phyloP scores from a whole-genome alignment of 2,113 vertebrate genomes.

The Plestiodon gilberti region DNA sequence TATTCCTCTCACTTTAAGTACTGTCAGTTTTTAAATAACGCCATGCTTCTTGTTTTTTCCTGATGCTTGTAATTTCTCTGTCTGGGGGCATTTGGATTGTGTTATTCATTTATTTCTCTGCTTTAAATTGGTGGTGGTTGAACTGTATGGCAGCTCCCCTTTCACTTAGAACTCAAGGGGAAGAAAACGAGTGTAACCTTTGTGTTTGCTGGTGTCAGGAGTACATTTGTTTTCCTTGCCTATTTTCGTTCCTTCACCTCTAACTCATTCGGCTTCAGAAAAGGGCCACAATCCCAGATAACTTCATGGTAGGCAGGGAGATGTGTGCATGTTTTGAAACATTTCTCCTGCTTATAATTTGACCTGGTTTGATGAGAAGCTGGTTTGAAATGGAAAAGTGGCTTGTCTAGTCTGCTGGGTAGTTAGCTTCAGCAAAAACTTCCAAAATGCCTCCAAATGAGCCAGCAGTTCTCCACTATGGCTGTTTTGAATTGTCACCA shows the following conservation, averaged over 20 bases:
- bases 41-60: slow-evolving; percentile 13
- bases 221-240: neutral
- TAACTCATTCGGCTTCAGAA: neutral
- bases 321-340: neutral
- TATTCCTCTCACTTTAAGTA: slow-evolving; percentile 8
- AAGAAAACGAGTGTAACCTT: neutral
- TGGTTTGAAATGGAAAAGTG: neutral
- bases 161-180: neutral
- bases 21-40: slow-evolving; percentile 24
- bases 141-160: neutral
- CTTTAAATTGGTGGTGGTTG: neutral
- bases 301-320: neutral
- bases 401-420: neutral
- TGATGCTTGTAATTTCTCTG: neutral
- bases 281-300: neutral
- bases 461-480: neutral
- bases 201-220: neutral
- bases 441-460: neutral
- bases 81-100: neutral
- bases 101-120: neutral
- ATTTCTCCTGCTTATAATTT: neutral
- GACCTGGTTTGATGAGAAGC: neutral
- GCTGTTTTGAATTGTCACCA: neutral
- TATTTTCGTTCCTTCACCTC: neutral
- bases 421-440: neutral